Base-by-base conservation (phyloP, 2,888 invertebrate species). In the Frankliniella intonsa region DNA sequence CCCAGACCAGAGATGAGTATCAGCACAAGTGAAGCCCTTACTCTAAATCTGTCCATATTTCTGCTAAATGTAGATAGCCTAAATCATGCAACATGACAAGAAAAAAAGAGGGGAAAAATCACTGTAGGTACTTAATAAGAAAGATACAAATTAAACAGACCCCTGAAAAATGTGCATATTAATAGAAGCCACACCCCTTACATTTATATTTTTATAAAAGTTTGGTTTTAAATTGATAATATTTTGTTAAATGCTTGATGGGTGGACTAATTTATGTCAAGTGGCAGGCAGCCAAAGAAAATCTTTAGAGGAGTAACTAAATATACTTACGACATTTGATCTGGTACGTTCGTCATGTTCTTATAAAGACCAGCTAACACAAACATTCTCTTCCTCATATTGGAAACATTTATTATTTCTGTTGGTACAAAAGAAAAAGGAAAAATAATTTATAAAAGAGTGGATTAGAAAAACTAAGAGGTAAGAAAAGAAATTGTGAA, bases 41-140 rank as follows among this genome's bases (percentile, higher is more conserved):
- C 69, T 25, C 69, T 22, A 25, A 76, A 76, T 76, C 25, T 76
- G 25, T 76, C 69, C 69, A 76, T 76, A 25, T 76, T 76, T 25
- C 25, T 76, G 8, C 22, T 12, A 22, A 76, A 10, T 25, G 69
- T 25, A 22, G 22, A 25, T 1, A 1, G 0, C 69, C 69, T 76
- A 22, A 10, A 17, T 5, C 7, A n/a, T 62, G 17, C 14, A 14
- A 62, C 7, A 62, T 17, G 19, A 17, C 17, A 3, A 62, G 7
- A 7, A 7, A 7, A 7, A 62, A 14, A n/a, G n/a, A n/a, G n/a
- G n/a, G n/a, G n/a, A n/a, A 62, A 14, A n/a, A 19, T 17, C n/a
- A 17, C 62, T 17, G 14, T 62, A 19, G 62, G 1, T 62, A 1
- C n/a, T 14, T 0, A 62, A 1, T 10, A 62, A 7, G 7, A 7